These are phyloP conservation scores for Drosophila funebris DNA, from an alignment of 1,140 invertebrate species.

Conservation along the genomic window DNA sequence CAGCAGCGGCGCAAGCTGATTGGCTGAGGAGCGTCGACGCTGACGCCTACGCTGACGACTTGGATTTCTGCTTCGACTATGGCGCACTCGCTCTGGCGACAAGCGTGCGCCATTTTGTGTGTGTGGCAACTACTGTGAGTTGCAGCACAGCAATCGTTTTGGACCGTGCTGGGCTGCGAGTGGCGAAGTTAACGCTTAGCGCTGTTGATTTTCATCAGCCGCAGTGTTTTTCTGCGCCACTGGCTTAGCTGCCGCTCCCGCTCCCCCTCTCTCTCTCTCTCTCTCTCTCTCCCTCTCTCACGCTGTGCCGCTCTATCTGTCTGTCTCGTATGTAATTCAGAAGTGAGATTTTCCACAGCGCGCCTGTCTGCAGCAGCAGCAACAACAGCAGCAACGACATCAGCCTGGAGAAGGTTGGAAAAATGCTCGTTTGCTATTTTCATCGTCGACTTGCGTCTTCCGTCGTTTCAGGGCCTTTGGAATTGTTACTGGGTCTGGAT, in stretches of 20 bases:
- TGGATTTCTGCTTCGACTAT: constrained; percentile 18
- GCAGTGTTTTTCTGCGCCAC: constrained; percentile 78
- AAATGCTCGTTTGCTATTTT: constrained; percentile 76
- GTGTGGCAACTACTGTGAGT: constrained; percentile 6
- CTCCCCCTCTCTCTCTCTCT: constrained; percentile 8
- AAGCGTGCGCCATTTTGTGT: constrained; percentile 68
- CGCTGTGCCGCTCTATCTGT: no score
- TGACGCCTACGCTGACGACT: constrained; percentile 36
- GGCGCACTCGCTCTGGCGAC: constrained; percentile 48
- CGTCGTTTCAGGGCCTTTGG: constrained; percentile 31
- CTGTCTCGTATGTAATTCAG: constrained; percentile 72
- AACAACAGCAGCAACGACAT: constrained; percentile 7
- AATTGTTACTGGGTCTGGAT: background rate
- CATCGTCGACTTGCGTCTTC: constrained; percentile 54
- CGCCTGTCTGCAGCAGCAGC: constrained; percentile 60
- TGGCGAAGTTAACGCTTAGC: constrained; percentile 82
- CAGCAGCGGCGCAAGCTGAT: constrained; percentile 1
- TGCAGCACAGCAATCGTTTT: constrained; percentile 4
- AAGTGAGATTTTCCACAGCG: constrained; percentile 83
- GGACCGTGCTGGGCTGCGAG: constrained; percentile 50
- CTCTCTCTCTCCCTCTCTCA: constrained; percentile 40
- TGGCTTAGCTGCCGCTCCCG: constrained; percentile 41
- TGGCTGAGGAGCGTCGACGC: constrained; percentile 12
- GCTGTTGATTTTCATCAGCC: constrained; percentile 83
- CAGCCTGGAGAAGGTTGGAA: constrained; percentile 43